Base-by-base conservation (phyloP, 1,140 invertebrate genomes). In the Apis cerana region DNA sequence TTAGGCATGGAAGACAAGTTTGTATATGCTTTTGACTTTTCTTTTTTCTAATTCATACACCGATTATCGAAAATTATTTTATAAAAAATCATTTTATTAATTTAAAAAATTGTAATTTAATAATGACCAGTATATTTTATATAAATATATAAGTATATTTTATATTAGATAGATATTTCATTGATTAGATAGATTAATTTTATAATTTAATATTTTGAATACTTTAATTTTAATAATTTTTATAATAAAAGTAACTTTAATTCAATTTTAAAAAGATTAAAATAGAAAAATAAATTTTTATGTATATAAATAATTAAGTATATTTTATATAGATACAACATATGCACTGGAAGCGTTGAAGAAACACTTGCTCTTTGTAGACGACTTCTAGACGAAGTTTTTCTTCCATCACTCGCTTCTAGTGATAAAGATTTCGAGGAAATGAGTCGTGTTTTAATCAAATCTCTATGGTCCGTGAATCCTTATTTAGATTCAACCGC, bases 1-100 rank as follows among this genome's bases (percentile, higher is more conserved):
- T 94, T 98, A 67, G 98, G 98, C 4, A 96, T 98, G 21, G 95
- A 97, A 83, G 97, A 98, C 88, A 96, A 95, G 95, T 97, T 90
- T 86, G 91, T 89, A 61, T 0, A 61, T 0, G 5, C 91, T 17
- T 4, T 17, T 43, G 1, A 15, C 7, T 43, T 10, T 21, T 8
- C 0, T n/a, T 67, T 61, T n/a, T 43, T 43, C 0, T 7, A 27
- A 52, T 74, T 48, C 48, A 12, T 11, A 43, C 33, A 43, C 33
- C 33, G 4, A 43, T 43, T 43, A 7, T 43, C 33, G 33, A 43
- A 43, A 7, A 43, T 43, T 43, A 43, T 43, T 43, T 43, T 43
- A 43, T 43, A 43, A 43, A 43, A 43, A 43, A 54, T 48, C 19
- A 13, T 59, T 21, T 23, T 4, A 23, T 17, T 13, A 43, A 43